Base-by-base conservation (phyloP, 2,797 vertebrate genomes). In the Eremophila alpestris region DNA sequence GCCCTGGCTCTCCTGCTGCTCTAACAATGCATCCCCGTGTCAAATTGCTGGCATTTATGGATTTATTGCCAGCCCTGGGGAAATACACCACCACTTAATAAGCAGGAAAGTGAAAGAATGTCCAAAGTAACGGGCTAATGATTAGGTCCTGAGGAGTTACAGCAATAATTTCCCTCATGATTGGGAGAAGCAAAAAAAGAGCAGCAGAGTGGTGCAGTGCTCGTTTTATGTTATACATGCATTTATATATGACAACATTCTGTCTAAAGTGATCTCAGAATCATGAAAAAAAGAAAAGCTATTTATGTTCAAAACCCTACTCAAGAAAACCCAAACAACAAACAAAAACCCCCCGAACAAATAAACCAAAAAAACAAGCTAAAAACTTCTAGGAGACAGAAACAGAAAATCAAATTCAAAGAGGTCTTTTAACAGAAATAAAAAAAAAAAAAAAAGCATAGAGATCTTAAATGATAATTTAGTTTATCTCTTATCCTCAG, bases 221-320 rank as follows among this genome's bases (percentile, higher is more conserved):
- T 83, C 29, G 29, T 77, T 77, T 52, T 56, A 11, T 36, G 16
- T 51, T 41, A 3, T 20, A 10, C 2, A 36, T 36, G 8, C 16
- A 14, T 38, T 38, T 12, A 32, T 29, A 36, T 19, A 6, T 10
- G 34, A 26, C 26, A 45, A 3, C 32, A 60, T 90, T 74, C 64
- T 43, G 9, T 49, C 10, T 18, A 26, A 27, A 54, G 3, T 24
- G 6, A 41, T 23, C 10, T 5, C 6, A 59, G 65, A 80, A 20
- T 3, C 2, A 65, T 14, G 1, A 9, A 19, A 62, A 70, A 8
- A 40, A 64, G 38, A 38, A 38, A 38, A 38, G 11, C 38, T 5
- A 34, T 9, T 9, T 3, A 6, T 21, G 0, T 41, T 60, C 46
- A 48, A 58, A 2, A 2, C 4, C 13, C 7, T 2, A 2, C 6